phyloP scores from a whole-genome alignment of 2,797 vertebrate genomes.

The Gephyroberyx darwinii region DNA sequence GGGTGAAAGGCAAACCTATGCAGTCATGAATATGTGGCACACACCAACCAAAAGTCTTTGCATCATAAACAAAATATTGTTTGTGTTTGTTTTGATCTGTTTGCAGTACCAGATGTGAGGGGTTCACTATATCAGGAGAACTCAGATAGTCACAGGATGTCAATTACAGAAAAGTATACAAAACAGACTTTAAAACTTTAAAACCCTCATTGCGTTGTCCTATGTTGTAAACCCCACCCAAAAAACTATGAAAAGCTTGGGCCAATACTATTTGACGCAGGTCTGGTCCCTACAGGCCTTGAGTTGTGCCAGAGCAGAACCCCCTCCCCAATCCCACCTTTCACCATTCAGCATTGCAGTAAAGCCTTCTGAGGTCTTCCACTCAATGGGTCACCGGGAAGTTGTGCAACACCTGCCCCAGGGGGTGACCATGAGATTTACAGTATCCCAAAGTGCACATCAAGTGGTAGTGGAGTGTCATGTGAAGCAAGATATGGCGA shows the following conservation, averaged over 20 bases:
- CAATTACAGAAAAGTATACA: neutral
- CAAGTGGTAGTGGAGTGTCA: slow-evolving; percentile 38
- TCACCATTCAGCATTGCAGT: slow-evolving; percentile 21
- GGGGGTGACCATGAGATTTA: slow-evolving; percentile 18
- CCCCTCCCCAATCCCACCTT: neutral
- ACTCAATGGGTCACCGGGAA: slow-evolving; percentile 21
- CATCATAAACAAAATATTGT: too few species aligned
- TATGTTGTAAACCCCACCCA: too few species aligned
- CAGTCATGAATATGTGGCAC: neutral
- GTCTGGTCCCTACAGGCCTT: neutral
- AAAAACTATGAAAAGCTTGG: too few species aligned
- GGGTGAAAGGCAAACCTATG: neutral
- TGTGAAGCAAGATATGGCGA: slow-evolving; percentile 48
- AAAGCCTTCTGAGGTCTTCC: slow-evolving; percentile 35
- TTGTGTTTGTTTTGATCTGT: too few species aligned
- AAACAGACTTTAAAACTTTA: neutral
- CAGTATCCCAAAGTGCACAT: slow-evolving; percentile 45
- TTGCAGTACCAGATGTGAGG: too few species aligned
- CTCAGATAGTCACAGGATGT: neutral
- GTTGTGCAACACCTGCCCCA: slow-evolving; percentile 12
- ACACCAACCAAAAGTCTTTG: neutral
- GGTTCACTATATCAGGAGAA: too few species aligned
- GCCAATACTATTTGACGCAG: too few species aligned
- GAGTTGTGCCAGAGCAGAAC: too few species aligned
- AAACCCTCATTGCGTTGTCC: neutral